phyloP scores from a whole-genome alignment of 1,140 invertebrate genomes.

The Heterodera schachtii region DNA sequence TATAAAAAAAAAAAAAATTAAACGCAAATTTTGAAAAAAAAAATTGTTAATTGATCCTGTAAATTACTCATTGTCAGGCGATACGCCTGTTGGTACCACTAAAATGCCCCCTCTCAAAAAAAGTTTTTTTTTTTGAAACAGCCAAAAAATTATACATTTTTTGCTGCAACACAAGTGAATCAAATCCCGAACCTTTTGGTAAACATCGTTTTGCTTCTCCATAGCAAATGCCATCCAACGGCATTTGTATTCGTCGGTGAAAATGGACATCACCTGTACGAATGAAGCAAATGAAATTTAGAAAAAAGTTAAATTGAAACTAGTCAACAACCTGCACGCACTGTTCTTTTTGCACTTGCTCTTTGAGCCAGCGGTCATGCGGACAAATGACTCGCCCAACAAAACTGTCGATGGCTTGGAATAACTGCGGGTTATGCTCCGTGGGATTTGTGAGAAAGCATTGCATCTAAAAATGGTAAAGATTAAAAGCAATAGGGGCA shows the following conservation, averaged over 20 bases:
- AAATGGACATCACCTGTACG: conserved; percentile 1
- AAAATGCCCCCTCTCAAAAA: too few relatives aligned
- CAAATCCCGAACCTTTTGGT: background rate
- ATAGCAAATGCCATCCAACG: conserved; percentile 19
- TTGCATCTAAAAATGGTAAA: background rate
- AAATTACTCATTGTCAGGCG: too few relatives aligned
- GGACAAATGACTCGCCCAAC: background rate
- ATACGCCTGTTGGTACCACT: too few relatives aligned
- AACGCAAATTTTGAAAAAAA: too few relatives aligned
- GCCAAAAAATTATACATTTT: too few relatives aligned
- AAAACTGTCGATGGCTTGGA: background rate
- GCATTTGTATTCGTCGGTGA: conserved; percentile 3
- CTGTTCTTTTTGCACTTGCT: background rate
- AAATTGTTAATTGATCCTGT: too few relatives aligned
- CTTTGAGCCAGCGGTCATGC: background rate
- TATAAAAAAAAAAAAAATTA: too few relatives aligned
- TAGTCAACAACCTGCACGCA: background rate
- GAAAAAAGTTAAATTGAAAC: background rate
- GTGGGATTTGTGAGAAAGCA: background rate
- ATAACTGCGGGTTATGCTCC: background rate
- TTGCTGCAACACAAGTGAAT: background rate
- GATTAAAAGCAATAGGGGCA: too few relatives aligned
- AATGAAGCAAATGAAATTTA: background rate
- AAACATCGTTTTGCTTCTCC: background rate
- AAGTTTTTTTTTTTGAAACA: too few relatives aligned